Evolutionary conservation across 1,140 invertebrate genomes (phyloP).

Genomic region (Proctacanthus coquilletti): DNA sequence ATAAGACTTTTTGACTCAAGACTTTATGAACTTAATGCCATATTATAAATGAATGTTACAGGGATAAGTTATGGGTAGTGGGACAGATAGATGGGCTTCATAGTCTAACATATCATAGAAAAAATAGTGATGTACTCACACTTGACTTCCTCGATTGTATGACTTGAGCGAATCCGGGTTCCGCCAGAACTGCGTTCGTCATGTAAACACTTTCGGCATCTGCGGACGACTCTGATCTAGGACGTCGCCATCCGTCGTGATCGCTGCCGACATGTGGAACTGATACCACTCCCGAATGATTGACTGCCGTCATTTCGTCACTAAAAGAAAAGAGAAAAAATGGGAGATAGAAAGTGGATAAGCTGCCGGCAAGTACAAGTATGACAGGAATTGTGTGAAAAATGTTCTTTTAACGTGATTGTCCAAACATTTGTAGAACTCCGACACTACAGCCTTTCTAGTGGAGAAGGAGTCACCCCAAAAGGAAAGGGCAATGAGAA

Average conservation of each 20-base stretch:
- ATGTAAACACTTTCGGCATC: constrained; percentile 58
- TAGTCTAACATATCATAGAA: too few relatives aligned
- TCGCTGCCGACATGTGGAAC: constrained; percentile 37
- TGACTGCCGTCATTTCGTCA: constrained; percentile 35
- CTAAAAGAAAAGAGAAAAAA: constrained; percentile 26
- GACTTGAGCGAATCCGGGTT: constrained; percentile 25
- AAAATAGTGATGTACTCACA: too few relatives aligned
- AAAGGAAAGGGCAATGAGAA: too few relatives aligned
- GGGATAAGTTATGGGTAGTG: background rate
- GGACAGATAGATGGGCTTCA: too few relatives aligned
- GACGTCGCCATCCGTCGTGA: constrained; percentile 36
- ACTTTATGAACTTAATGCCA: too few relatives aligned
- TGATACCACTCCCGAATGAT: constrained; percentile 19
- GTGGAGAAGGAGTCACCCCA: too few relatives aligned
- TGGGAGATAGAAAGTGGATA: background rate
- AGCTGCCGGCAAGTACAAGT: constrained; percentile 16
- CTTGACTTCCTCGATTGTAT: constrained; percentile 28
- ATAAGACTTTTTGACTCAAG: too few relatives aligned
- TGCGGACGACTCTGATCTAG: constrained; percentile 56
- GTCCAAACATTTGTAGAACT: too few relatives aligned
- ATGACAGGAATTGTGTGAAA: too few relatives aligned
- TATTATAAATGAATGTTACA: background rate
- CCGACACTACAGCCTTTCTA: too few relatives aligned
- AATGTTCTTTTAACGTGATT: too few relatives aligned
- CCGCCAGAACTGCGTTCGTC: constrained; percentile 37